phyloP scores from a whole-genome alignment of 2,797 vertebrate genomes.

The Pseudomugil tenellus region DNA sequence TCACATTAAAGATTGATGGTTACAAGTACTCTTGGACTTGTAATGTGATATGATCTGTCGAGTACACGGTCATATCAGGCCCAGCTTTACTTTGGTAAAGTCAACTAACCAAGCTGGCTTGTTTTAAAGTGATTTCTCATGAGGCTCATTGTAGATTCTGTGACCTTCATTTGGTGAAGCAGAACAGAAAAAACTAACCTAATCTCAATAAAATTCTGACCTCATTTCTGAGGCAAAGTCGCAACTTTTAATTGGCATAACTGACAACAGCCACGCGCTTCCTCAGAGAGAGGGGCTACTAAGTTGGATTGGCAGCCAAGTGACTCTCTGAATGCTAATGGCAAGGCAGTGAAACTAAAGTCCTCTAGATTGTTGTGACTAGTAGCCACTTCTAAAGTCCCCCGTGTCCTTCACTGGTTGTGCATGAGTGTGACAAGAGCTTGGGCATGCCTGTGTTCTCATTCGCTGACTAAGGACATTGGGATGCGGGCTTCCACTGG shows the following conservation, averaged over 20 bases:
- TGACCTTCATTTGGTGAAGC: slow-evolving; percentile 38
- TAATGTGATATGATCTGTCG: not conserved
- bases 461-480: slow-evolving; percentile 14
- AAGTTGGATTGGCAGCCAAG: slow-evolving; percentile 47
- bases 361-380: slow-evolving; percentile 33
- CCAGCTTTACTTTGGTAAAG: slow-evolving; percentile 9
- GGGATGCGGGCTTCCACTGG: slow-evolving; percentile 22
- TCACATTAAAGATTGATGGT: not conserved
- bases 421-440: slow-evolving; percentile 44
- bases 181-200: slow-evolving; percentile 18
- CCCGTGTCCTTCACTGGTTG: slow-evolving; percentile 26
- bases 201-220: slow-evolving; percentile 55
- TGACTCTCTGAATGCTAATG: slow-evolving; percentile 62
- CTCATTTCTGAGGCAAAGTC: slow-evolving; percentile 67
- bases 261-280: slow-evolving; percentile 51
- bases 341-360: slow-evolving; percentile 4
- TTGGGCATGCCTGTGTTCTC: slow-evolving; percentile 27
- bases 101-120: slow-evolving; percentile 16
- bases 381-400: slow-evolving; percentile 34
- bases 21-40: too few relatives aligned
- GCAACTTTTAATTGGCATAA: slow-evolving; percentile 72
- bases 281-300: slow-evolving; percentile 52
- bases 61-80: not conserved
- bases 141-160: slow-evolving; percentile 26
- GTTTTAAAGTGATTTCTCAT: slow-evolving; percentile 29